These are phyloP conservation scores for Minunthozetes semirufus DNA, from an alignment of 2,888 invertebrate genomes.

Conservation along the genomic window DNA sequence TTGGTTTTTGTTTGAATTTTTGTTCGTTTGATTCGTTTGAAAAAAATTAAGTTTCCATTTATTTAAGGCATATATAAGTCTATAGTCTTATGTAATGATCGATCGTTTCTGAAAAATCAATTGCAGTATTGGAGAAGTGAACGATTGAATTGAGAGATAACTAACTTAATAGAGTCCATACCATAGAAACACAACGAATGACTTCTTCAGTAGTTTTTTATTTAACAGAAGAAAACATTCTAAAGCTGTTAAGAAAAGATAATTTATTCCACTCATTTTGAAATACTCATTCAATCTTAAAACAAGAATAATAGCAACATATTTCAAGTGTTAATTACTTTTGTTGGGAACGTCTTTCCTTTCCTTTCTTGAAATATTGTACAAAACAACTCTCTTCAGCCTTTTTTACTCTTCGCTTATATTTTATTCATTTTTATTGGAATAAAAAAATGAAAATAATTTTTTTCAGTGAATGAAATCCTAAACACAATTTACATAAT, in stretches of 20 bases:
- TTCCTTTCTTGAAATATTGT: too few relatives aligned
- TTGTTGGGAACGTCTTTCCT: not conserved
- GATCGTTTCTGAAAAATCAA: constrained; percentile 21
- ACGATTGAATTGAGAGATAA: constrained; percentile 24
- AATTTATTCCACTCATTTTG: constrained; percentile 17
- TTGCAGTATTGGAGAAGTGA: constrained; percentile 12
- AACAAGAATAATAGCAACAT: constrained; percentile 1
- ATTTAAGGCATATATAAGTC: not conserved
- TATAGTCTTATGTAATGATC: not conserved
- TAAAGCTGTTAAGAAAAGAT: constrained; percentile 21
- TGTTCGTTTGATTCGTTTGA: not conserved
- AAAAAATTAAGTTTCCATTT: not conserved
- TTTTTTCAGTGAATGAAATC: not conserved
- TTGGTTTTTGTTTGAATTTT: not conserved
- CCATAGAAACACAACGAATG: constrained; percentile 10
- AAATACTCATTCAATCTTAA: not conserved
- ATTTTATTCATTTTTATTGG: not conserved
- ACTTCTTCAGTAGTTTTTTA: not conserved
- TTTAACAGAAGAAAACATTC: not conserved
- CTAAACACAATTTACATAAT: not conserved
- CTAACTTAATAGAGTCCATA: constrained; percentile 19
- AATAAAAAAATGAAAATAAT: not conserved
- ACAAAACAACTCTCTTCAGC: too few relatives aligned
- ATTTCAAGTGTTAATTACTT: constrained; percentile 19
- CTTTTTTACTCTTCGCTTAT: not conserved